Evolutionary conservation across 2,797 vertebrate genomes (phyloP), one percentile per base, ranked within the genome.

Genomic region (Setipinna tenuifilis): DNA sequence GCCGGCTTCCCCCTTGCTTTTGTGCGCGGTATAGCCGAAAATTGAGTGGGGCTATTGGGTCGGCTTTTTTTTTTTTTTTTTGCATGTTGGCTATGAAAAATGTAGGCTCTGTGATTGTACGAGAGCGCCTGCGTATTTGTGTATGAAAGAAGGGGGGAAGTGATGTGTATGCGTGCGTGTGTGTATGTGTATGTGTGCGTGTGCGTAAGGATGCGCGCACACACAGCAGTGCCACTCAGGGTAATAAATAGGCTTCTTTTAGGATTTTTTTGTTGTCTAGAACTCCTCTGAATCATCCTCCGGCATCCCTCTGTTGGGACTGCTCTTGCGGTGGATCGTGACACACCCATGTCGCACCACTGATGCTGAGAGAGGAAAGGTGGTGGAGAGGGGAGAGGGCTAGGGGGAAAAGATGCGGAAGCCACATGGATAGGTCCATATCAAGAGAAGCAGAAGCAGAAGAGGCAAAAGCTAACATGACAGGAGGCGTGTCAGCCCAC

Each of bases 261-360:
- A 41, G 68, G 14, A 6, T 75, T 23, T 17, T 78, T 10, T 21
- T 6, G 2, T 41, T 41, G 50, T 54, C 46, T 14, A 75, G 68
- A 6, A 44, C 19, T 17, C 41, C 71, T 78, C 0, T 83, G 57
- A 28, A 50, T 68, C 17, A 71, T 71, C 25, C 41, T 57, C n/a
- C 50, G 80, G 35, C 80, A 68, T 48, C 57, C 54, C 84, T 82
- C 44, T 86, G 88, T 6, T 41, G 68, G 54, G 90, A 88, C 83
- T 82, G 81, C 83, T 88, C 86, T 83, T 85, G 87, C 88, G 85
- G 88, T 81, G 5, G 59, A 58, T 87, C 83, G 59, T 89, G 92
- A 93, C 93, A 92, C 93, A 93, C 93, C 93, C 93, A 87, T 84
- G 83, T 86, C 83, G 92, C 92, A 91, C 87, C 89, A 83, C 85